Percentiles rank a stretch among this genome's conserved stretches.
Conservation (phyloP, 2,888 invertebrate genomes). For the Luperina nickerlii region DNA sequence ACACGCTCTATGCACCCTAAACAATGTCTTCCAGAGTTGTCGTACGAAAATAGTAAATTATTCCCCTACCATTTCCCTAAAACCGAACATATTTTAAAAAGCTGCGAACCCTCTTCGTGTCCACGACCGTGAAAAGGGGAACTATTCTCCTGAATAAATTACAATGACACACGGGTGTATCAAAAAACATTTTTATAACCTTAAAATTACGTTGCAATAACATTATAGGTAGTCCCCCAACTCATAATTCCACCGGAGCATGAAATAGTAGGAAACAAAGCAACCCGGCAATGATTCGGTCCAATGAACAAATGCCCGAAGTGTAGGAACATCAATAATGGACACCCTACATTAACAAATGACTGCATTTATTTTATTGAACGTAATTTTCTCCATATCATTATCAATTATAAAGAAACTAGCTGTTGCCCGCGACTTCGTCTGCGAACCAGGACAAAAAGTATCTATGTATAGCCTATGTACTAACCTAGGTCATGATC, state of each 20-base stretch:
- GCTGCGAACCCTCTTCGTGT: constrained; percentile 44
- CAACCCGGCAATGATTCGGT: constrained; percentile 69
- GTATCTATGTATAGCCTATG: too few species aligned
- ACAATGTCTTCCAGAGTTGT: constrained; percentile 24
- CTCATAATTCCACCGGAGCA: constrained; percentile 62
- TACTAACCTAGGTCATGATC: too few species aligned
- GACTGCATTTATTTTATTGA: constrained; percentile 26
- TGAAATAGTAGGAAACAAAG: constrained; percentile 68
- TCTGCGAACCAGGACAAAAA: too few species aligned
- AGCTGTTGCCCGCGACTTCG: too few species aligned
- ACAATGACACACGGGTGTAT: constrained; percentile 59
- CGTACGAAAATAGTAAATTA: constrained; percentile 30
- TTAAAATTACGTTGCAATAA: constrained; percentile 62
- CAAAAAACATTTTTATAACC: constrained; percentile 66
- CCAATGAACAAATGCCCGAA: constrained; percentile 67
- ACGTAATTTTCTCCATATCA: constrained; percentile 11
- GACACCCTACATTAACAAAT: constrained; percentile 54
- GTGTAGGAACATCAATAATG: constrained; percentile 66
- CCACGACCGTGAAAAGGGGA: constrained; percentile 66
- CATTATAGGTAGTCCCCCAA: constrained; percentile 58
- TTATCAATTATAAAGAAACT: constrained; percentile 9
- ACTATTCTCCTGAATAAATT: constrained; percentile 61
- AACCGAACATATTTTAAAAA: constrained; percentile 48
- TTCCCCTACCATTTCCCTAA: constrained; percentile 48
- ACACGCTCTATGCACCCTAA: constrained; percentile 35